phyloP scores from a whole-genome alignment of 2,113 vertebrate genomes.

The Isurus oxyrinchus region DNA sequence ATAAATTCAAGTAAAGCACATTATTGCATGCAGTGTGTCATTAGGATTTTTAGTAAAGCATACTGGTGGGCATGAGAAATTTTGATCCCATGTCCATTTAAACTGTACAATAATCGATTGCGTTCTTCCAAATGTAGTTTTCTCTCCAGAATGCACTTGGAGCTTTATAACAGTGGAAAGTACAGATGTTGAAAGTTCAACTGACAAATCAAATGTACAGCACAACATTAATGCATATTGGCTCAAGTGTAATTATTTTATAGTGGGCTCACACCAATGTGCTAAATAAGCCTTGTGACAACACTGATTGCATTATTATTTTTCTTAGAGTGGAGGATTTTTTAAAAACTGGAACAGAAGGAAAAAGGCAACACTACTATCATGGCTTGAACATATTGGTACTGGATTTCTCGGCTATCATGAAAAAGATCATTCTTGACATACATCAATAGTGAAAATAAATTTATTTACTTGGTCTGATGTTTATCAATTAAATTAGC shows the following conservation, averaged over 20 bases:
- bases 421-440: not conserved
- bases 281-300: not conserved
- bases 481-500: not conserved
- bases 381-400: not conserved
- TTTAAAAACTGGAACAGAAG: not conserved
- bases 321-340: not conserved
- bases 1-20: slow-evolving; percentile 7
- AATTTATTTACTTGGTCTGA: not conserved
- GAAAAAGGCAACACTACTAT: not conserved
- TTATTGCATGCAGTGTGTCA: not conserved
- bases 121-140: not conserved
- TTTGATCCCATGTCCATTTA: not conserved
- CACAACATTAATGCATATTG: not conserved
- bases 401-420: not conserved
- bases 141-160: not conserved
- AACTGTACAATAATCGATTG: not conserved
- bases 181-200: not conserved
- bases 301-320: not conserved
- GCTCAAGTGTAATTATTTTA: not conserved
- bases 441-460: not conserved
- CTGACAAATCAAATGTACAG: not conserved
- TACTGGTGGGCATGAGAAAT: not conserved
- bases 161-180: not conserved
- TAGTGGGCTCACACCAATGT: not conserved
- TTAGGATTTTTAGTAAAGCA: not conserved